Conservation (phyloP, 1,140 invertebrate species). For the Bicyclus anynana region DNA sequence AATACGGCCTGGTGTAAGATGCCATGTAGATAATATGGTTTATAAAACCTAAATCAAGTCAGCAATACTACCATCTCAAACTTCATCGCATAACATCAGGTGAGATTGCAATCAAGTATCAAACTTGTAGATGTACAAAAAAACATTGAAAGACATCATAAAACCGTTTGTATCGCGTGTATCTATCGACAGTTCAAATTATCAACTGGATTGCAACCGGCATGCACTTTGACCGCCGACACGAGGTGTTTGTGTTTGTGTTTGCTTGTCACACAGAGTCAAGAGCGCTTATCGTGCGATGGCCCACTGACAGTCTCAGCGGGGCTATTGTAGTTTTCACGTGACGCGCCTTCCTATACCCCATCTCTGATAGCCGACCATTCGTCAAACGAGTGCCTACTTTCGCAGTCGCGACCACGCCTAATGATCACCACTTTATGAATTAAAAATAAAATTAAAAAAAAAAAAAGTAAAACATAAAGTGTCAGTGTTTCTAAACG, state of each 20-base stretch:
- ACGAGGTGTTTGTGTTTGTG: slow-evolving; percentile 21
- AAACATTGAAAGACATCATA: no score
- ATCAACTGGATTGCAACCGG: slow-evolving; percentile 11
- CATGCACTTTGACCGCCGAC: slow-evolving; percentile 25
- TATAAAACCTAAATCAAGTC: no score
- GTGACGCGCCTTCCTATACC: slow-evolving; percentile 38
- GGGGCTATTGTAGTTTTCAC: slow-evolving; percentile 46
- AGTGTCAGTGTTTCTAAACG: slow-evolving; percentile 29
- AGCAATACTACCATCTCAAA: no score
- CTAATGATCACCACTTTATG: neutral
- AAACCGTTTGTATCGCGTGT: no score
- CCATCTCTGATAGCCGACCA: slow-evolving; percentile 31
- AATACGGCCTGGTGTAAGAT: no score
- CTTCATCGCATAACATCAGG: no score
- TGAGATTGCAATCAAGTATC: no score
- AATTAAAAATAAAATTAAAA: slow-evolving; percentile 17
- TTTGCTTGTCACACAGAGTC: slow-evolving; percentile 25
- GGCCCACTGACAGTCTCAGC: slow-evolving; percentile 18
- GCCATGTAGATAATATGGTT: no score
- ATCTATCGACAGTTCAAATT: no score
- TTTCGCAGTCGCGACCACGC: slow-evolving; percentile 43
- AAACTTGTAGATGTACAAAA: no score
- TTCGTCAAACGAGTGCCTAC: slow-evolving; percentile 47
- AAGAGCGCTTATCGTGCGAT: slow-evolving; percentile 21
- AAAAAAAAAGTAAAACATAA: slow-evolving; percentile 24